A percentile compares a stretch with the other conserved stretches of the same genome.
These are phyloP conservation scores for Drosophila pullipes DNA, from an alignment of 2,888 invertebrate species.

Conservation along the genomic window DNA sequence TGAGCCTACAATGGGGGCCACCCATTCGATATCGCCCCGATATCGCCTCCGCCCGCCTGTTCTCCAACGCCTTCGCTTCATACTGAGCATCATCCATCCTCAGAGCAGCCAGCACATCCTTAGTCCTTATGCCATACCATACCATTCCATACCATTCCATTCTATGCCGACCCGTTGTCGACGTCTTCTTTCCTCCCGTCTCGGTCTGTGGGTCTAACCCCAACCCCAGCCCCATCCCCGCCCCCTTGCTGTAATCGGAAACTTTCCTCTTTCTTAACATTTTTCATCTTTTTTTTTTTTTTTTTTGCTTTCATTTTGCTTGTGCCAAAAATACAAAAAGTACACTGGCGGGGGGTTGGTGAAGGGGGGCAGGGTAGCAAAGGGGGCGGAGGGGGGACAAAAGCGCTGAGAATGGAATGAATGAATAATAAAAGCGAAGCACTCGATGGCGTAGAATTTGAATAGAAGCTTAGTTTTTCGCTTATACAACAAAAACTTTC, in stretches of 20 bases:
- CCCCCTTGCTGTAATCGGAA: conserved; percentile 75
- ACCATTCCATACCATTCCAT: not conserved
- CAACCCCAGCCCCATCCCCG: conserved; percentile 12
- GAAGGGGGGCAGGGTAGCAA: not conserved
- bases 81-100: conserved; percentile 3
- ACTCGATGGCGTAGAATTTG: conserved; percentile 84
- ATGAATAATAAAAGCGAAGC: conserved; percentile 81
- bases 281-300: conserved; percentile 75
- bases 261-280: conserved; percentile 82
- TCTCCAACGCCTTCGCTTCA: not conserved
- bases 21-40: conserved; percentile 39
- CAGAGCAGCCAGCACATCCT: conserved; percentile 27
- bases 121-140: conserved; percentile 10
- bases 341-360: conserved; percentile 1
- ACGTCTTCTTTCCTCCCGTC: conserved; percentile 6
- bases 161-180: conserved; percentile 5
- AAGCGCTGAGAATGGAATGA: conserved; percentile 73
- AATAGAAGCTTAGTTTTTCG: conserved; percentile 85
- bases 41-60: conserved; percentile 17
- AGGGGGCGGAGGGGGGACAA: not conserved
- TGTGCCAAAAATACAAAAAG: conserved; percentile 75
- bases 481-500: conserved; percentile 82
- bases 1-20: conserved; percentile 66
- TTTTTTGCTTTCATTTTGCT: conserved; percentile 75
- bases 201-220: conserved; percentile 19